Percentiles rank a stretch among this genome's conserved stretches.
Conservation (phyloP, 2,797 vertebrate species). For the Euphonia xanthogaster region DNA sequence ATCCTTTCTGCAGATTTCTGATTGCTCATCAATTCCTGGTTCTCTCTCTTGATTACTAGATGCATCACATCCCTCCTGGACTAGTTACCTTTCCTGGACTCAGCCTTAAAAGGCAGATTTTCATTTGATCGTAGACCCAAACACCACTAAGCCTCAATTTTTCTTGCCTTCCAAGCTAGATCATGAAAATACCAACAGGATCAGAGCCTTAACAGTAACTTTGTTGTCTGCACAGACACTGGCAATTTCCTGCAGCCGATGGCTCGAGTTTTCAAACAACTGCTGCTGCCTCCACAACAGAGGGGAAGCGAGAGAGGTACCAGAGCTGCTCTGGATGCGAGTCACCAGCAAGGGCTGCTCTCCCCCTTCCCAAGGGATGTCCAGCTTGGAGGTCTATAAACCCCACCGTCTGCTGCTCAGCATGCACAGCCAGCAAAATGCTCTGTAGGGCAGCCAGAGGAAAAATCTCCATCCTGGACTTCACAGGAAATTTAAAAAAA, state of each 20-base stretch:
- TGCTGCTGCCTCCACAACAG: background rate
- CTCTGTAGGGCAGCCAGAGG: background rate
- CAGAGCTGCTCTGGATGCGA: background rate
- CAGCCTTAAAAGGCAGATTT: background rate
- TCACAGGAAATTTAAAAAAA: background rate
- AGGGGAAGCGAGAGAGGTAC: background rate
- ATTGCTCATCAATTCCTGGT: background rate
- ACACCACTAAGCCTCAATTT: background rate
- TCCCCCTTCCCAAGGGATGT: background rate
- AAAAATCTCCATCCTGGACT: background rate
- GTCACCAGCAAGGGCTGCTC: background rate
- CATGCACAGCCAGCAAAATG: background rate
- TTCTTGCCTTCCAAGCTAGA: background rate
- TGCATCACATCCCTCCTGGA: background rate
- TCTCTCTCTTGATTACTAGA: background rate
- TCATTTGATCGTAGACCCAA: background rate
- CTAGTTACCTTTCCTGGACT: background rate
- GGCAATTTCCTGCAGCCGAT: background rate
- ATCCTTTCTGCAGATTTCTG: background rate
- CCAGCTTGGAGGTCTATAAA: background rate
- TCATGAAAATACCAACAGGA: background rate
- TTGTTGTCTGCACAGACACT: background rate
- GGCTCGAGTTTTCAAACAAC: background rate
- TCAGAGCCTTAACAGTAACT: background rate
- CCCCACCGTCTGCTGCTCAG: background rate